Percentiles rank a stretch among this genome's conserved stretches.
Evolutionary conservation across 2,888 invertebrate genomes (phyloP).

Genomic region (Trypoxylon attenuatum): DNA sequence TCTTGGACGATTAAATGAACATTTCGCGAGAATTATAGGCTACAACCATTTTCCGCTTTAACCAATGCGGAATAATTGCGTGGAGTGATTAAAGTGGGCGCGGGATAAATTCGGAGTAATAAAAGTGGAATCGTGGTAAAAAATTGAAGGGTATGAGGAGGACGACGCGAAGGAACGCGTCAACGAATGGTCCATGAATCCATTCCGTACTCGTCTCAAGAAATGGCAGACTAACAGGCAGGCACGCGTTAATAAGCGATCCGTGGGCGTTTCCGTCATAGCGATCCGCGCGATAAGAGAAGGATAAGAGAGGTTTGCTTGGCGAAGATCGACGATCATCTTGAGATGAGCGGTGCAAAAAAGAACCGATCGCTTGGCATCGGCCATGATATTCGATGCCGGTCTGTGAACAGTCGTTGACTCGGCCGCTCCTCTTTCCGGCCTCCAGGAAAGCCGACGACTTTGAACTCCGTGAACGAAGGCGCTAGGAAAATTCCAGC

Average conservation of each 20-base stretch:
- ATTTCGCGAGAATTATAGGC: too few relatives aligned
- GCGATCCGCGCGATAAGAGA: conserved; percentile 3
- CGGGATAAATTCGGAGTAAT: too few relatives aligned
- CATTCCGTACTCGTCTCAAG: neutral
- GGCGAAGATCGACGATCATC: neutral
- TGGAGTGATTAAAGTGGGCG: too few relatives aligned
- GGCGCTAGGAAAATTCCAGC: conserved; percentile 51
- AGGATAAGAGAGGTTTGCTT: neutral
- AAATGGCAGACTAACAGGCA: too few relatives aligned
- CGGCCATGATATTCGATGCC: neutral
- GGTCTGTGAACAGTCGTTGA: conserved; percentile 36
- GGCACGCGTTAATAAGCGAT: conserved; percentile 34
- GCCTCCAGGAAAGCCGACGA: conserved; percentile 53
- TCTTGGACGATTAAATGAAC: too few relatives aligned
- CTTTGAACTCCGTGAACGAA: conserved; percentile 53
- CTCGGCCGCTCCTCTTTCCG: conserved; percentile 36
- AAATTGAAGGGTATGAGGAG: too few relatives aligned
- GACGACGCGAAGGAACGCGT: too few relatives aligned
- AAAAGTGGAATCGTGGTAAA: too few relatives aligned
- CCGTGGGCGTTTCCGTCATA: conserved; percentile 15
- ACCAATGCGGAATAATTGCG: too few relatives aligned
- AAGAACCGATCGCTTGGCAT: conserved; percentile 14
- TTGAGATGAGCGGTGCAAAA: neutral
- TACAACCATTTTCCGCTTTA: too few relatives aligned
- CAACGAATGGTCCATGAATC: too few relatives aligned